phyloP scores from a whole-genome alignment of 1,140 invertebrate genomes.

The Anadara kagoshimensis region DNA sequence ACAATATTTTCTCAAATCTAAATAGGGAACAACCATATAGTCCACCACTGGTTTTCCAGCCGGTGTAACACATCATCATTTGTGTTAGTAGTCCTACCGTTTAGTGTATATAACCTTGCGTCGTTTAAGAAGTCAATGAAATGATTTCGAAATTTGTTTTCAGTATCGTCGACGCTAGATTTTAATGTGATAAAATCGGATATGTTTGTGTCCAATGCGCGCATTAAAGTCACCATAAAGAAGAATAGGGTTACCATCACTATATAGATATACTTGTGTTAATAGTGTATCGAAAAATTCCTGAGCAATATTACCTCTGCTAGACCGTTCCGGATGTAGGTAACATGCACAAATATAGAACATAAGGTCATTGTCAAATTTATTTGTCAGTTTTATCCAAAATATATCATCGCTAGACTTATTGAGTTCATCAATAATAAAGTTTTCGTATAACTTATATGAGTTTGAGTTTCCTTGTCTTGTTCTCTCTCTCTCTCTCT shows the following conservation, averaged over 20 bases:
- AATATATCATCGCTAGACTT: constrained; percentile 37
- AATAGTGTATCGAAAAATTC: constrained; percentile 32
- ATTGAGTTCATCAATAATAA: constrained; percentile 16
- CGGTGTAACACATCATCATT: constrained; percentile 7
- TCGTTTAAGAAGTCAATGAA: constrained; percentile 33
- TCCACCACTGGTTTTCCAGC: constrained; percentile 28
- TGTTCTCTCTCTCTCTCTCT: too few species aligned
- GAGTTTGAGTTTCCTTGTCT: not conserved
- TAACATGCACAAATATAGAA: constrained; percentile 21
- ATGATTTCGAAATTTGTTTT: constrained; percentile 29
- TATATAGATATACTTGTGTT: constrained; percentile 29
- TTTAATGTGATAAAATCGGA: constrained; percentile 6
- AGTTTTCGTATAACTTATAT: constrained; percentile 7
- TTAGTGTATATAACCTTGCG: constrained; percentile 16
- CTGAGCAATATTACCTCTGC: constrained; percentile 20
- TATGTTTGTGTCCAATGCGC: constrained; percentile 7
- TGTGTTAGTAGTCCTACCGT: constrained; percentile 15
- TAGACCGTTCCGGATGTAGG: constrained; percentile 33
- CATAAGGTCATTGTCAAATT: not conserved
- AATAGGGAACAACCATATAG: constrained; percentile 34
- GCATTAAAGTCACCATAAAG: constrained; percentile 29
- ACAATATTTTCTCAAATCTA: not conserved
- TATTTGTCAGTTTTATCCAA: constrained; percentile 5
- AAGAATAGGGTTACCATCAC: constrained; percentile 16
- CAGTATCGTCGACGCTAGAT: constrained; percentile 7